Evolutionary conservation across 1,140 invertebrate species (phyloP), one percentile per base, ranked within the genome.

Genomic region (Cyrtorhinus lividipennis): DNA sequence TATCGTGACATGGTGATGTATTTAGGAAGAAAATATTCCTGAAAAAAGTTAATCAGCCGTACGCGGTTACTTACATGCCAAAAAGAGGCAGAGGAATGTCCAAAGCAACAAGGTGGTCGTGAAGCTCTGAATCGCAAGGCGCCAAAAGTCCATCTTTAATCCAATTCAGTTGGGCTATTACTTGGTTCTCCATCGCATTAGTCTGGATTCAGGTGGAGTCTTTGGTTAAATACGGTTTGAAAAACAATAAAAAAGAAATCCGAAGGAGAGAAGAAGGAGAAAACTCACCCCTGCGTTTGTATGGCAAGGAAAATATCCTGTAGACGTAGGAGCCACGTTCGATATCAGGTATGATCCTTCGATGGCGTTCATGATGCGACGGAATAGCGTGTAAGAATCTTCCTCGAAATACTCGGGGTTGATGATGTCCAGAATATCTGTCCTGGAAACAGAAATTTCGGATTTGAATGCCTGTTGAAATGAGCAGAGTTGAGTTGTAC

Each of bases 31-130:
- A 26, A 60, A 60, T 26, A 20, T 2, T 18, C 18, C 2, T 22
- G n/a, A 45, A n/a, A 45, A 12, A 45, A 45, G 38, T 45, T 45
- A 12, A 45, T 10, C n/a, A 10, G 38, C n/a, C 10, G 10, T n/a
- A 12, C n/a, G 30, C 5, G 5, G 30, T 25, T 46, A 10, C 85
- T 79, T 72, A 88, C 86, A 90, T 89, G 66, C 87, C 88, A 74
- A 87, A 90, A 24, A 89, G 78, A 69, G 88, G 84, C 68, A 88
- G 78, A 27, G 85, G 80, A 66, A 90, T 88, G 67, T 88, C 83
- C 67, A 87, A 75, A 62, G 79, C 74, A 22, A 79, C 74, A 12
- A 90, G 74, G 77, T 88, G 84, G 61, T 77, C 69, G 56, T 82
- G 81, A 38, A 90, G 72, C 64, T 84, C 79, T 2, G 75, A 71